Evolutionary conservation across 2,797 vertebrate genomes (phyloP).

Genomic region (Micropoecilia bifurca): DNA sequence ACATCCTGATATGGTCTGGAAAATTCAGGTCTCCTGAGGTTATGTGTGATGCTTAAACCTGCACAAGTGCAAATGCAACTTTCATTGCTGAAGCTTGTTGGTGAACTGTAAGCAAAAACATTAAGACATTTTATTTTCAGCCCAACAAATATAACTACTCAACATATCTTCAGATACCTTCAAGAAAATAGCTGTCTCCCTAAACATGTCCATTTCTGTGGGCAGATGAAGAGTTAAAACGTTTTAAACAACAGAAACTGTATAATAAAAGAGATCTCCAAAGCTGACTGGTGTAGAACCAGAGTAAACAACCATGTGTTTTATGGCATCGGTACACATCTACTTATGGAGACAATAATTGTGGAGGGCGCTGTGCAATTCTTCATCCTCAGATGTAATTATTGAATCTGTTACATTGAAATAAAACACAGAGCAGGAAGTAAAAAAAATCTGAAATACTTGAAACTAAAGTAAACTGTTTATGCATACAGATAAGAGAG

Average conservation of each 20-base stretch:
- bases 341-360: not conserved
- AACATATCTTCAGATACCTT: not conserved
- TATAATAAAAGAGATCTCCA: not conserved
- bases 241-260: not conserved
- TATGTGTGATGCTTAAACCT: not conserved
- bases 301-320: not conserved
- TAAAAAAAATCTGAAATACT: not conserved
- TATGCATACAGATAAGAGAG: slow-evolving; percentile 3
- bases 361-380: not conserved
- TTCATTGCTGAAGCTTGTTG: not conserved
- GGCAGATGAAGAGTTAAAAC: not conserved
- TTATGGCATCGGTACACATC: not conserved
- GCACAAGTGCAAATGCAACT: not conserved
- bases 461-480: slow-evolving; percentile 8
- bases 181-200: not conserved
- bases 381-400: not conserved
- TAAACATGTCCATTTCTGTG: not conserved
- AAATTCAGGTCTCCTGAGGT: not conserved
- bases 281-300: not conserved
- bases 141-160: not conserved
- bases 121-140: not conserved
- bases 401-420: not conserved
- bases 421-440: not conserved
- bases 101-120: not conserved
- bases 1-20: not conserved